These are phyloP conservation scores for Centropus unirufus DNA, from an alignment of 2,113 vertebrate species.

Conservation along the genomic window DNA sequence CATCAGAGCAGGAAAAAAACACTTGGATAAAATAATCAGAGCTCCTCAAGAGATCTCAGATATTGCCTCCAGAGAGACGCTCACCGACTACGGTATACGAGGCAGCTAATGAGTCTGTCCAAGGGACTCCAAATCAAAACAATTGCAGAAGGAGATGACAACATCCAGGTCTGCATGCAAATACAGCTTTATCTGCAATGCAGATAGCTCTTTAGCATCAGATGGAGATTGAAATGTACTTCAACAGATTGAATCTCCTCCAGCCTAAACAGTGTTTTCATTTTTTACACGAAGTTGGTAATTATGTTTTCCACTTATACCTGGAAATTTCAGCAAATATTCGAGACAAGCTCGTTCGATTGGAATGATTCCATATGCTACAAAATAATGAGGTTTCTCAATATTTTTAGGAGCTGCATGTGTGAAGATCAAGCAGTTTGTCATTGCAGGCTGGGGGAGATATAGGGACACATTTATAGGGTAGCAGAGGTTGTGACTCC, in stretches of 20 bases:
- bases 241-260: not conserved
- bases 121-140: not conserved
- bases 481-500: not conserved
- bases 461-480: rapidly evolving
- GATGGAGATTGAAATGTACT: not conserved
- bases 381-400: not conserved
- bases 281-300: not conserved
- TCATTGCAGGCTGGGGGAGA: rapidly evolving
- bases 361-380: not conserved
- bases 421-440: not conserved
- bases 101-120: not conserved
- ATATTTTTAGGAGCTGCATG: not conserved
- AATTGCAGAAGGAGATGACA: not conserved
- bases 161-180: conserved; percentile 8
- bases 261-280: not conserved
- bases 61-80: not conserved
- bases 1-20: not conserved
- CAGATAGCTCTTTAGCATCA: conserved; percentile 25
- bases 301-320: conserved; percentile 6
- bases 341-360: not conserved
- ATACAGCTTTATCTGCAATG: conserved; percentile 2
- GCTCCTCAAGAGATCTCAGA: not conserved
- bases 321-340: conserved; percentile 4
- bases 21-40: not conserved
- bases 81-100: not conserved